Base-by-base conservation (phyloP, 2,113 vertebrate species). In the Physeter macrocephalus region DNA sequence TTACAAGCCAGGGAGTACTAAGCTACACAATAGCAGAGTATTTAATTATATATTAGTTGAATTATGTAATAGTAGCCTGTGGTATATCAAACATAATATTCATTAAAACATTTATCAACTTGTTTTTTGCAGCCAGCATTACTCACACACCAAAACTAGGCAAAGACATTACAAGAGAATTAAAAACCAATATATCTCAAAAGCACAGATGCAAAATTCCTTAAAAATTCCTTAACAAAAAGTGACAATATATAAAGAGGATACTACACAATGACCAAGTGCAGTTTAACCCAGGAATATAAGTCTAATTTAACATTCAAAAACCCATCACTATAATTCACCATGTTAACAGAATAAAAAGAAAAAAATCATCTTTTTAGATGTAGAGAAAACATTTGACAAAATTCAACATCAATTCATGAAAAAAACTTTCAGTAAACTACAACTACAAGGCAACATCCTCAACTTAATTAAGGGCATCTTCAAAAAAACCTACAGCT, bases 241-340 rank as follows among this genome's bases (percentile, higher is more conserved):
- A 88, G 15, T 61, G 67, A 59, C 14, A 81, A 64, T 31, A 78
- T 6, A 36, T 29, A 64, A 82, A 12, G 25, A 78, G 17, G n/a
- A 69, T 36, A 91, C 6, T 31, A 90, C 0, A 27, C 5, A 84
- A 90, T 36, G 75, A 94, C 15, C 36, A 88, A 71, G 13, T 59
- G 34, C 75, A 84, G 7, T 93, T 92, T 93, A 72, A 81, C 6
- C 31, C 59, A 84, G 54, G 43, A 71, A 86, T 59, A 46, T 71
- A 95, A 78, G 27, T 36, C 43, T 61, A 93, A 39, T 72, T 92
- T 87, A 96, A 92, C 66, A 93, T 81, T 96, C 66, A 88, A 93
- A 95, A 83, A 49, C 6, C 34, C 72, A 93, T 69, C 66, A 95
- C 64, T 61, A 61, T 74, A 95, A 80, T 80, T 71, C 46, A 75